Base-by-base conservation (phyloP, 92 coral and sea anemone species). In the Phenganax stokvisi region DNA sequence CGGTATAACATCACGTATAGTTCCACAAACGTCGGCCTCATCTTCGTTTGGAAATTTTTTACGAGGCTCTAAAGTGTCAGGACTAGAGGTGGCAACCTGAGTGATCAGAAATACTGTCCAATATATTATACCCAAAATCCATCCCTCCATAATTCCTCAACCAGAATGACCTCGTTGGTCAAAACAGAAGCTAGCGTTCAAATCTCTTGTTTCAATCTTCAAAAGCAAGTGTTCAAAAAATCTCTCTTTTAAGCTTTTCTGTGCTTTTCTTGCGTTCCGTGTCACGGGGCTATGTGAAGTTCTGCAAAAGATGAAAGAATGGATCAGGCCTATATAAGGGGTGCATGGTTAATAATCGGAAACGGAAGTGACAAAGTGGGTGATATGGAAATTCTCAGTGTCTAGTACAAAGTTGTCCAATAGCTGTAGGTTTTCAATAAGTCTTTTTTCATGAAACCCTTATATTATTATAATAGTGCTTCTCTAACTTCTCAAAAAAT, bases 1-100 rank as follows among this genome's bases (percentile, higher is more conserved):
- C 77, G 74, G 84, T 11, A 94, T 94, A 8, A 92, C 86, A 75
- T 94, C 98, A 60, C 98, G 78, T 10, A 94, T 94, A 27, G 82
- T 88, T 8, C 98, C 97, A 77, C 98, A 94, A 0, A 86, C 90
- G 0, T 85, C 90, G 20, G 89, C 69, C 57, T 94, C 98, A 13
- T 64, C 85, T 71, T 76, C 80, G 69, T 87, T 69, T 6, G 98
- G 98, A 69, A 81, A 83, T 10, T 71, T 80, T 15, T 92, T 86
- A 9, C 70, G 79, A 0, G 11, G 16, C 0, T 31, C 0, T 62
- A 96, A 81, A n/a, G 44, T 27, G 0, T 82, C 66, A 20, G 90
- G 90, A 12, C 72, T 52, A 11, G 83, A 63, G 74, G 74, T 8
- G 9, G 62, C 13, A 10, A 64, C 7, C 9, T 65, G 61, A 1